Percentiles rank a stretch among this genome's conserved stretches.
These are phyloP conservation scores for Rissa tridactyla DNA, from an alignment of 2,113 vertebrate genomes.

Conservation along the genomic window DNA sequence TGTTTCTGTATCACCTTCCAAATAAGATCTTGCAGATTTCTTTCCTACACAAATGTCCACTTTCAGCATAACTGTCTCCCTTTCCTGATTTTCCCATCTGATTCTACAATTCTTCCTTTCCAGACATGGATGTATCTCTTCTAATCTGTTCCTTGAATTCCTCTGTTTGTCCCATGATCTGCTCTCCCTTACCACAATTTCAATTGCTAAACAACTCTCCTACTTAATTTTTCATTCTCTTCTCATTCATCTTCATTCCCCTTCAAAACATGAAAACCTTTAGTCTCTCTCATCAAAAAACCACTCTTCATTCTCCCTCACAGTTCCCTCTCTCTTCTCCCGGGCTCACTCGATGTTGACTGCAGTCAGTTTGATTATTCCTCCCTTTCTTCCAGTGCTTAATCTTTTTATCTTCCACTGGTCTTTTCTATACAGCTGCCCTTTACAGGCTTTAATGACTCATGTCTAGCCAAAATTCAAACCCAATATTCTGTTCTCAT, in stretches of 20 bases:
- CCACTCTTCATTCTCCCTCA: background rate
- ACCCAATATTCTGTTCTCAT: background rate
- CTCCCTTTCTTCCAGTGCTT: background rate
- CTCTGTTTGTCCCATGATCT: background rate
- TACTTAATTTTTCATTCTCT: background rate
- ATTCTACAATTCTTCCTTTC: background rate
- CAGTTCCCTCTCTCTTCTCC: background rate
- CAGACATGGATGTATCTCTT: background rate
- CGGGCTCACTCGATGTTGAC: background rate
- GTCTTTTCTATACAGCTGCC: background rate
- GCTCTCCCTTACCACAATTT: background rate
- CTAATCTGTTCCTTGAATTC: background rate
- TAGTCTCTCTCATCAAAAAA: background rate
- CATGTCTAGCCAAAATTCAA: conserved; percentile 4
- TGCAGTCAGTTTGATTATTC: background rate
- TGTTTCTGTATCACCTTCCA: background rate
- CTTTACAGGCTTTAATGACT: background rate
- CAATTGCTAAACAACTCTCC: background rate
- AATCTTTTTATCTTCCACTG: background rate
- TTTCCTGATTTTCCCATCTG: background rate
- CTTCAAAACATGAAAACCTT: background rate
- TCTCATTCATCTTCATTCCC: background rate
- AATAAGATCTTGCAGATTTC: background rate
- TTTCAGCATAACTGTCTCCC: background rate
- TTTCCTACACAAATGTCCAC: background rate